Evolutionary conservation across 2,888 invertebrate genomes (phyloP).

Genomic region (Schrankia costaestrigalis): DNA sequence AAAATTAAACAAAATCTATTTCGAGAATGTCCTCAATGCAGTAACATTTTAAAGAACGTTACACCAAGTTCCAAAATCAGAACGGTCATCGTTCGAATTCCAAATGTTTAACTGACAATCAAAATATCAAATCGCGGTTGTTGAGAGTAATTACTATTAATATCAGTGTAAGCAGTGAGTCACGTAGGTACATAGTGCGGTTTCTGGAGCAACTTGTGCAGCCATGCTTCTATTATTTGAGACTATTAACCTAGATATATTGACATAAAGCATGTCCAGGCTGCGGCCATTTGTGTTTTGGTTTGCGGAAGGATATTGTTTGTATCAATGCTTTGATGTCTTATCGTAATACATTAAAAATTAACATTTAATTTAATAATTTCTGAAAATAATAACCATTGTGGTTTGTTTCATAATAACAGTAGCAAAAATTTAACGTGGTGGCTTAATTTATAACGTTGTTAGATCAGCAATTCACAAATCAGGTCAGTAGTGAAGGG

Average conservation of each 20-base stretch:
- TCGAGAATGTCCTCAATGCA: no score
- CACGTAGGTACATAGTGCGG: slow-evolving; percentile 45
- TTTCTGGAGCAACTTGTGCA: slow-evolving; percentile 51
- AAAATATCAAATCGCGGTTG: slow-evolving; percentile 1
- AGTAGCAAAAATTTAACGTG: no score
- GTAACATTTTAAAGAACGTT: no score
- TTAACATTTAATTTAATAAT: neutral
- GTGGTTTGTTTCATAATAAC: no score
- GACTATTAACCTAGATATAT: slow-evolving; percentile 64
- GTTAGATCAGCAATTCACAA: no score
- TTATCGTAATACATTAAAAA: neutral
- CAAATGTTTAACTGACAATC: slow-evolving; percentile 14
- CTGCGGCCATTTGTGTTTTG: slow-evolving; percentile 40
- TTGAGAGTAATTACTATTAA: slow-evolving; percentile 17
- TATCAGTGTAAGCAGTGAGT: slow-evolving; percentile 54
- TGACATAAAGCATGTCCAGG: slow-evolving; percentile 45
- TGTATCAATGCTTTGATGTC: slow-evolving; percentile 9
- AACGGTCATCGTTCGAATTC: slow-evolving; percentile 15
- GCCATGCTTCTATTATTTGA: slow-evolving; percentile 49
- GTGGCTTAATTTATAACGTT: no score
- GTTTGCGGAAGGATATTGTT: slow-evolving; percentile 50
- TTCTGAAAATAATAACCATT: no score
- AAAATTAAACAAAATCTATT: no score
- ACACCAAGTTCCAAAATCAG: neutral
- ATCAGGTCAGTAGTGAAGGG: no score